Evolutionary conservation across 2,113 vertebrate species (phyloP), one percentile per base, ranked within the genome.

Genomic region (Microtus pennsylvanicus): DNA sequence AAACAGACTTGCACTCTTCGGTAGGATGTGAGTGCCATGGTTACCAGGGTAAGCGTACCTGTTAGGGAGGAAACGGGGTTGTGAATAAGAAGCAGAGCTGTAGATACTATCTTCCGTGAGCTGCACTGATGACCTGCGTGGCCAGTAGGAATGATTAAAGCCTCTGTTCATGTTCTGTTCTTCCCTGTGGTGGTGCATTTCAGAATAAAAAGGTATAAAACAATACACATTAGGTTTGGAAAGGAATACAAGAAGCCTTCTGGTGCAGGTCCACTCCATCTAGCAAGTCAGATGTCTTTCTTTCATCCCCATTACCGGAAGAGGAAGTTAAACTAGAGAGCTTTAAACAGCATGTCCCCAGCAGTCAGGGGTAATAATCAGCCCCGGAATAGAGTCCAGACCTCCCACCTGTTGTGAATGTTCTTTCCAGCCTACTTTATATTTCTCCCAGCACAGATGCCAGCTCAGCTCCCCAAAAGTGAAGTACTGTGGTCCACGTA

Each of bases 181-280:
- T 95, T 91, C 42, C 67, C 76, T n/a, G 3, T 35, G 21, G 8
- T 87, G 78, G 76, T 77, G 38, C 26, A 47, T 86, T 89, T 89
- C 52, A 96, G 94, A 95, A 89, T 86, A 65, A 78, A 94, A 74
- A 67, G 69, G 16, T 87, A 28, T 70, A 90, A 90, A 70, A 58
- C 24, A 65, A 78, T 74, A 33, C 45, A 78, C 70, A 67, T 74
- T 67, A 72, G 61, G 76, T 92, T 85, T 81, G 38, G 88, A 92
- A 81, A 74, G 52, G 33, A 90, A 65, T 45, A 47, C 26, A 69
- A 75, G 76, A 87, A 47, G 58, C 45, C 65, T 52, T 70, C 72
- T 61, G 12, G 55, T 50, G 42, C 75, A 94, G 75, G 35, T 42
- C 74, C 65, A 77, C 33, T n/a, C 75, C 35, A 42, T 58, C 92